phyloP scores from a whole-genome alignment of 2,888 invertebrate genomes.

The Girardia tigrina region DNA sequence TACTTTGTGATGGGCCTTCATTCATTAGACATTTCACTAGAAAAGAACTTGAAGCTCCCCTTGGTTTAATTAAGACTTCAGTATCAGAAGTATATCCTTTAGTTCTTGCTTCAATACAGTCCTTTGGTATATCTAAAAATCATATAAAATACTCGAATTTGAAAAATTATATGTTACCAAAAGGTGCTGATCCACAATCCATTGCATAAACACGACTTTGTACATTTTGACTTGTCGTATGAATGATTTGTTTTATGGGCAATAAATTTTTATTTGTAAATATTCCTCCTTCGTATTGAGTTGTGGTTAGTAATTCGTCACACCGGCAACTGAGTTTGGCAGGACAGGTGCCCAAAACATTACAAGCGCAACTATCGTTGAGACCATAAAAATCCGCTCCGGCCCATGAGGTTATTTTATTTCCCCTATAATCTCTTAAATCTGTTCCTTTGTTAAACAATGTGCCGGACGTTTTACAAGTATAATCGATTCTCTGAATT shows the following conservation, averaged over 20 bases:
- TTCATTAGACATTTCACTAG: constrained; percentile 17
- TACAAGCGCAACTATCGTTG: constrained; percentile 25
- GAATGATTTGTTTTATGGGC: background rate
- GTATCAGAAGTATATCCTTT: constrained; percentile 9
- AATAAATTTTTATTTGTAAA: background rate
- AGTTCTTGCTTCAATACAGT: constrained; percentile 17
- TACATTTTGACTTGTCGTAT: background rate
- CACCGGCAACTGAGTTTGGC: background rate
- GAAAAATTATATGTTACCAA: constrained; percentile 3
- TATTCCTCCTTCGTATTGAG: constrained; percentile 25
- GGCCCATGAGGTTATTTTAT: background rate
- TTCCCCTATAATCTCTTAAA: background rate
- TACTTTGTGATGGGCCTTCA: background rate
- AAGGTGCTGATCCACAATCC: background rate
- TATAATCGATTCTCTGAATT: constrained; percentile 28
- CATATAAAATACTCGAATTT: background rate
- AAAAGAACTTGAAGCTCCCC: background rate
- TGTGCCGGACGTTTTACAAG: background rate
- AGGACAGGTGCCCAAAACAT: constrained; percentile 21
- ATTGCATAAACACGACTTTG: background rate
- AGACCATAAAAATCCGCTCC: background rate
- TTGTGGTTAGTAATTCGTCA: background rate
- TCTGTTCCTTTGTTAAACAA: background rate
- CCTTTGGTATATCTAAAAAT: constrained; percentile 24
- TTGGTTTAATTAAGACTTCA: constrained; percentile 15